A percentile compares a stretch with the other conserved stretches of the same genome.
Evolutionary conservation across 2,113 vertebrate genomes (phyloP).

Genomic region (Semnornis frantzii): DNA sequence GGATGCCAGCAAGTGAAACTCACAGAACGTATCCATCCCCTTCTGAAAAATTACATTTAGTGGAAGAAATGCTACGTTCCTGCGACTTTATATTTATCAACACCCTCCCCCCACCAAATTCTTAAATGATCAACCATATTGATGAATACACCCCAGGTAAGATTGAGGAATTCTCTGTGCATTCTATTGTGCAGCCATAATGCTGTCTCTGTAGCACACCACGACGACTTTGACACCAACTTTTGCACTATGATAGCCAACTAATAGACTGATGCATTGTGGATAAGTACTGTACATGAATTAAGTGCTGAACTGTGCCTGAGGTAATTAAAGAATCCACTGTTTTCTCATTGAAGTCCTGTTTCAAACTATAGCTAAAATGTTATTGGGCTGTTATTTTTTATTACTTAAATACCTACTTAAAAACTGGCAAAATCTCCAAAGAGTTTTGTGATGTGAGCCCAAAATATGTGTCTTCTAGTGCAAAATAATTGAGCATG

Average conservation of each 20-base stretch:
- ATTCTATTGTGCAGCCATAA: neutral
- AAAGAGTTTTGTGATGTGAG: neutral
- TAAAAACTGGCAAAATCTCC: neutral
- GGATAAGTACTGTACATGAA: neutral
- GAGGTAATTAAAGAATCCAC: neutral
- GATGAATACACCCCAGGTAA: neutral
- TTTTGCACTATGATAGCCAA: neutral
- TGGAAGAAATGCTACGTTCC: neutral
- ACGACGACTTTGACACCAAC: neutral
- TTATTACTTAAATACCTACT: neutral
- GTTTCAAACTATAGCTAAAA: neutral
- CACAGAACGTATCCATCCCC: neutral
- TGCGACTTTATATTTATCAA: neutral
- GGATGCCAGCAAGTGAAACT: constrained; percentile 41
- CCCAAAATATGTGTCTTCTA: neutral
- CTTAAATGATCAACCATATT: neutral
- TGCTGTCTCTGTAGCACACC: neutral
- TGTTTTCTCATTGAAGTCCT: neutral
- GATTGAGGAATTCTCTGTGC: neutral
- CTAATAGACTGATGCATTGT: neutral
- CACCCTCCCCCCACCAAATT: neutral
- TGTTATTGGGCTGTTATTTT: neutral
- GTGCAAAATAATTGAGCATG: neutral
- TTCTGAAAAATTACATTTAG: neutral
- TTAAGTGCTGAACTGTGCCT: neutral